Evolutionary conservation across 2,113 vertebrate genomes (phyloP).

Genomic region (Forbesichthys papilliferus): DNA sequence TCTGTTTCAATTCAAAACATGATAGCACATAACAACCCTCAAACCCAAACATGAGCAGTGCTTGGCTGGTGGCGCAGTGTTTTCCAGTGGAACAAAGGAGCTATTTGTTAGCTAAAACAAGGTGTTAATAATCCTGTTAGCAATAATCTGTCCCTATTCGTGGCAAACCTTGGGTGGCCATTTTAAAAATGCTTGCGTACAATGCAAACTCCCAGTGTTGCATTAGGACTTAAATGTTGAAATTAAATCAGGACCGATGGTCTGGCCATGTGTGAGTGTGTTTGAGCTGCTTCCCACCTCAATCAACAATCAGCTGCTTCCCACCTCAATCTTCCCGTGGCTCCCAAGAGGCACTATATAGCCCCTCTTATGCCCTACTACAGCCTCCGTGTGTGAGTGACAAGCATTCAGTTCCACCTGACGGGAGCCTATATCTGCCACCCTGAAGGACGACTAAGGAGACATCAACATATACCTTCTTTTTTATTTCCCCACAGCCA

Average conservation of each 20-base stretch:
- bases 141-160: no score
- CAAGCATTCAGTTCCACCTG: constrained; percentile 74
- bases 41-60: no score
- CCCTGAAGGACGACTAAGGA: constrained; percentile 70
- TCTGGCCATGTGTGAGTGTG: constrained; percentile 35
- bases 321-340: constrained; percentile 62
- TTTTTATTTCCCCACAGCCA: constrained; percentile 29
- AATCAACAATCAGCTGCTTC: constrained; percentile 54
- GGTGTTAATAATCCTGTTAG: no score
- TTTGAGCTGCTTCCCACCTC: constrained; percentile 55
- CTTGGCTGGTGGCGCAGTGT: no score
- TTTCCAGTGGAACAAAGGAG: no score
- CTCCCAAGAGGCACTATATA: constrained; percentile 53
- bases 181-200: no score
- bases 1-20: no score
- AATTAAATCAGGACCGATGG: constrained; percentile 55
- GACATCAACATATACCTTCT: constrained; percentile 69
- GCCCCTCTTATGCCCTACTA: constrained; percentile 25
- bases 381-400: constrained; percentile 67
- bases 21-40: no score
- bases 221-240: constrained; percentile 6
- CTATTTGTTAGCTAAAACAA: no score
- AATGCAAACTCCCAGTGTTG: no score
- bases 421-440: constrained; percentile 64
- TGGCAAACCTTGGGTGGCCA: no score